A percentile compares a stretch with the other conserved stretches of the same genome.
Evolutionary conservation across 2,888 invertebrate species (phyloP).

Genomic region (Rotaria magnacalcarata): DNA sequence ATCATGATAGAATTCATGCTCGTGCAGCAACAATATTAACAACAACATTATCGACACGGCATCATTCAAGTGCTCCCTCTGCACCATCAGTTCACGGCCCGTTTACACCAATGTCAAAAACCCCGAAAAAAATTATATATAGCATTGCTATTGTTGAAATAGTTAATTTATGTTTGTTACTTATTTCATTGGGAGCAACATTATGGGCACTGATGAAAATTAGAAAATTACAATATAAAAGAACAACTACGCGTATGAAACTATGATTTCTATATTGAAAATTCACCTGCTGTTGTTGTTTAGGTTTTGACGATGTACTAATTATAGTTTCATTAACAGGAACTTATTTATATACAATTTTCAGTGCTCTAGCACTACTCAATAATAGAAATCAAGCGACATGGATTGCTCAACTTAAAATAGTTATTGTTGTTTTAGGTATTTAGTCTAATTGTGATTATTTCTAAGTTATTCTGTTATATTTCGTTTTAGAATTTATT

Average conservation of each 20-base stretch:
- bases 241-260: neutral
- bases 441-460: neutral
- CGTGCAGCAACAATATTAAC: neutral
- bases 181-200: neutral
- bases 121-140: neutral
- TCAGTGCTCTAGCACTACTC: neutral
- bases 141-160: conserved; percentile 30
- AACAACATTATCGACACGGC: neutral
- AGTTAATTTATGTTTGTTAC: neutral
- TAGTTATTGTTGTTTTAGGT: conserved; percentile 20
- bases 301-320: conserved; percentile 16
- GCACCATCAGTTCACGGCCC: neutral
- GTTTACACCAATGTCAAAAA: neutral
- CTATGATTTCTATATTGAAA: neutral
- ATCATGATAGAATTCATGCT: neutral
- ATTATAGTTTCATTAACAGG: conserved; percentile 21
- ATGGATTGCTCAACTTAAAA: conserved; percentile 29
- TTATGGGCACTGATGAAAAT: neutral
- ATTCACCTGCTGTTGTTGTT: neutral
- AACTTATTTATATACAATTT: conserved; percentile 7
- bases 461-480: neutral
- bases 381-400: neutral
- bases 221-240: conserved; percentile 1
- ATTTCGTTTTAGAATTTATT: neutral
- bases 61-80: neutral